Evolutionary conservation across 2,113 vertebrate genomes (phyloP), one percentile per base, ranked within the genome.

Genomic region (Chloroceryle aenea): DNA sequence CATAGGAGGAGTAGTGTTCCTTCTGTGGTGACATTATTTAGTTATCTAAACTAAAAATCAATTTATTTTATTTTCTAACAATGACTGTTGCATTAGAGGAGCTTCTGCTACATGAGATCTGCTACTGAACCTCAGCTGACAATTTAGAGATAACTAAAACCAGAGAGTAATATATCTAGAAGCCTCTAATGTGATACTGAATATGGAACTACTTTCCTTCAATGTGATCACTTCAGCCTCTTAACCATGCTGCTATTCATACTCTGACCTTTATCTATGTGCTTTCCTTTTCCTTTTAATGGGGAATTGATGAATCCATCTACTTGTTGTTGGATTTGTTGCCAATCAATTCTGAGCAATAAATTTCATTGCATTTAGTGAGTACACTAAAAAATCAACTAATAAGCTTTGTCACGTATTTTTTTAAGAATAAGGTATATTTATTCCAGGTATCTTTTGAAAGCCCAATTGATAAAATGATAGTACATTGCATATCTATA

Each of bases 361-460:
- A 82, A 87, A 87, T 72, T 87, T 95, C 30, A 82, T 64, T 81
- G 25, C n/a, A 10, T 85, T n/a, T n/a, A n/a, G n/a, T n/a, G n/a
- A n/a, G 40, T 8, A 1, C 38, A 75, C 43, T 85, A 85, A 92
- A 94, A 93, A 59, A 53, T 87, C 58, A 85, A 75, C 61, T 58
- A 91, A 68, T 64, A 89, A 86, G 34, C 48, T 32, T 7, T 14
- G 25, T 50, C 48, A 50, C 7, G 7, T 69, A 16, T 73, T 71
- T 69, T 61, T 78, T 76, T 34, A 14, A 42, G 93, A 92, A 3
- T 58, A 72, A 64, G 15, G 19, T 19, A 62, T 66, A 77, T 87
- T 89, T 93, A 83, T 90, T 85, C n/a, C 50, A 76, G 19, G 7
- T 73, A 79, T 77, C 26, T 17, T 95, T 87, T 94, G 72, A 76